Evolutionary conservation across 1,140 invertebrate species (phyloP).

Genomic region (Nixonia krombeini): DNA sequence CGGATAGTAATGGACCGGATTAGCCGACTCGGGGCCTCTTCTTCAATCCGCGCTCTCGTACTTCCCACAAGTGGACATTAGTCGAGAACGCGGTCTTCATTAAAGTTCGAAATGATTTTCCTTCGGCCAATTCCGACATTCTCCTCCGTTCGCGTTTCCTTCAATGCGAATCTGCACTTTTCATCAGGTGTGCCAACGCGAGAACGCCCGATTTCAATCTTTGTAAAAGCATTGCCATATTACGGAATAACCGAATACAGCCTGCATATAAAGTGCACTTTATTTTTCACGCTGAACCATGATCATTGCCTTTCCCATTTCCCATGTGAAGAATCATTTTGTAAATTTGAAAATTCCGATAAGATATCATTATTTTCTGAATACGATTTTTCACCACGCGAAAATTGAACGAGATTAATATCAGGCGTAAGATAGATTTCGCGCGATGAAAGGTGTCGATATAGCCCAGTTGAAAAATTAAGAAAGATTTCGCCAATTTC

Average conservation of each 20-base stretch:
- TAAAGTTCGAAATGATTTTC: constrained; percentile 7
- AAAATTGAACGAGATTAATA: no score
- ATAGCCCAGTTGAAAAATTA: no score
- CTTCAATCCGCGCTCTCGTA: constrained; percentile 17
- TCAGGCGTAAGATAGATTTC: no score
- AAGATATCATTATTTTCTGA: no score
- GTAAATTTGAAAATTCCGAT: constrained; percentile 3
- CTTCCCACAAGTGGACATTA: background rate
- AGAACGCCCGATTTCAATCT: constrained; percentile 11
- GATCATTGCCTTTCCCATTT: background rate
- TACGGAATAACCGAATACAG: constrained; percentile 6
- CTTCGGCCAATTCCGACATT: background rate
- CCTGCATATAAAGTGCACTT: constrained; percentile 1
- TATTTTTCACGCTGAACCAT: background rate
- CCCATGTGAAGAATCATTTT: background rate
- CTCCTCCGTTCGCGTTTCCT: background rate
- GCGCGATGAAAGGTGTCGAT: no score
- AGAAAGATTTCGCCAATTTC: no score
- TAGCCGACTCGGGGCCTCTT: no score
- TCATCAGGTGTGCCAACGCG: constrained; percentile 4
- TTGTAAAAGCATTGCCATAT: constrained; percentile 11
- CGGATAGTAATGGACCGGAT: no score
- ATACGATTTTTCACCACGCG: no score
- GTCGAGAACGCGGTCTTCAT: background rate
- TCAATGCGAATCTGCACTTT: constrained; percentile 7